phyloP scores from a whole-genome alignment of 2,888 invertebrate genomes.

The Adelphocoris suturalis region DNA sequence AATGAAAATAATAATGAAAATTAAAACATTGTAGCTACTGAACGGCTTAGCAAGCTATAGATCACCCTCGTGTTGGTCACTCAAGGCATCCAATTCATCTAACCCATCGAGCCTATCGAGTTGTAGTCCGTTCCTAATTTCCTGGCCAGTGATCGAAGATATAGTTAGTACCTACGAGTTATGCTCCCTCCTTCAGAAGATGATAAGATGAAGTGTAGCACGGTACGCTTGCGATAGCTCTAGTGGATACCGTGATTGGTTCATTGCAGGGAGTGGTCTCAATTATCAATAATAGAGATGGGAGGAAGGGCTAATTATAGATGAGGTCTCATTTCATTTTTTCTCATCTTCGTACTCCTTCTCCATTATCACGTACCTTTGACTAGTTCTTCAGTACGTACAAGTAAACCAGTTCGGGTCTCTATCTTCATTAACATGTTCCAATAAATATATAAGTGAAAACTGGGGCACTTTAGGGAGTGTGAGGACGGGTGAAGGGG shows the following conservation, averaged over 20 bases:
- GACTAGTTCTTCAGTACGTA: neutral
- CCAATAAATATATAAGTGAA: slow-evolving; percentile 25
- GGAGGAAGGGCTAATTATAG: slow-evolving; percentile 50
- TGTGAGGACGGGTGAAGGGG: no score
- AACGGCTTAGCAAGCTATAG: no score
- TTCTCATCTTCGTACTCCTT: slow-evolving; percentile 8
- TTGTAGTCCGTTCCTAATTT: slow-evolving; percentile 9
- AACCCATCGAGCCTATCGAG: slow-evolving; percentile 3
- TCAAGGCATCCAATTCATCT: neutral
- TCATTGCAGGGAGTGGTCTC: slow-evolving; percentile 57
- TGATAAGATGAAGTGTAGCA: slow-evolving; percentile 26
- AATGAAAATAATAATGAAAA: no score
- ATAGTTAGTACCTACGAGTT: neutral
- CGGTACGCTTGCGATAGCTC: slow-evolving; percentile 22
- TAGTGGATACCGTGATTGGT: slow-evolving; percentile 40
- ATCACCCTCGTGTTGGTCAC: no score
- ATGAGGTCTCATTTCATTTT: slow-evolving; percentile 41
- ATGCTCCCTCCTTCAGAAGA: slow-evolving; percentile 18
- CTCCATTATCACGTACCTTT: neutral
- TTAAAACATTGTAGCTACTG: no score
- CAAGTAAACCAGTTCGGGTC: neutral
- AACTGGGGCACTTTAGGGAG: neutral
- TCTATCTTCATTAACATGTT: neutral
- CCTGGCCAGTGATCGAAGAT: slow-evolving; percentile 16
- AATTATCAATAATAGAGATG: slow-evolving; percentile 57